Evolutionary conservation across 1,140 invertebrate species (phyloP).

Genomic region (Ctenoplectra terminalis): DNA sequence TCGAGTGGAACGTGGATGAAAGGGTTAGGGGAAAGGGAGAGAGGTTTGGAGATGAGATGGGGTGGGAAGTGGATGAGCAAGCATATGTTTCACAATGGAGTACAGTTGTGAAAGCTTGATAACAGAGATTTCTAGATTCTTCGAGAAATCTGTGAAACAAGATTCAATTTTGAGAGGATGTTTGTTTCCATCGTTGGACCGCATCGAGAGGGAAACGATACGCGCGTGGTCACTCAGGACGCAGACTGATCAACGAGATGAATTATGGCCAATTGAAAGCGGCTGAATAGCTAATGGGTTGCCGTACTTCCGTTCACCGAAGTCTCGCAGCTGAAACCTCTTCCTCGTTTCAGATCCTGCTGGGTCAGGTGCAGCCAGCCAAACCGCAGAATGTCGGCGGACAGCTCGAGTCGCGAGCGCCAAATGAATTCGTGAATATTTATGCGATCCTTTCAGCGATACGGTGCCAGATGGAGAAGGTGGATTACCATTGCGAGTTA

Average conservation of each 20-base stretch:
- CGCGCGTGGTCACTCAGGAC: background rate
- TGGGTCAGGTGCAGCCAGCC: constrained; percentile 35
- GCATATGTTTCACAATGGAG: background rate
- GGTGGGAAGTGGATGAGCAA: background rate
- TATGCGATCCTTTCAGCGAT: constrained; percentile 12
- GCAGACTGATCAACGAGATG: constrained; percentile 49
- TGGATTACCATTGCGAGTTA: background rate
- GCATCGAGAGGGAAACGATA: constrained; percentile 22
- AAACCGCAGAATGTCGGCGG: background rate
- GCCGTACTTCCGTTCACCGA: constrained; percentile 32
- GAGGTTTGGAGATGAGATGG: fast-evolving
- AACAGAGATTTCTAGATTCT: background rate
- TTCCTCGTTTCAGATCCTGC: constrained; percentile 24
- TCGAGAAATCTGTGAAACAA: background rate
- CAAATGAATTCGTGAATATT: constrained; percentile 34
- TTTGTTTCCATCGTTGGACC: background rate
- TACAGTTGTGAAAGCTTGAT: background rate
- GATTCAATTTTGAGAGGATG: background rate
- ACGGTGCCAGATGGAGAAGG: background rate
- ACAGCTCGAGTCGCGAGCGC: constrained; percentile 11
- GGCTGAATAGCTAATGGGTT: constrained; percentile 31
- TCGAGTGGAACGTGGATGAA: background rate
- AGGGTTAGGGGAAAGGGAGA: too few species aligned
- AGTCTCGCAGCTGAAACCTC: constrained; percentile 6
- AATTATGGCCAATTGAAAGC: constrained; percentile 44